phyloP scores from a whole-genome alignment of 2,113 vertebrate genomes.

The Centropristis striata region DNA sequence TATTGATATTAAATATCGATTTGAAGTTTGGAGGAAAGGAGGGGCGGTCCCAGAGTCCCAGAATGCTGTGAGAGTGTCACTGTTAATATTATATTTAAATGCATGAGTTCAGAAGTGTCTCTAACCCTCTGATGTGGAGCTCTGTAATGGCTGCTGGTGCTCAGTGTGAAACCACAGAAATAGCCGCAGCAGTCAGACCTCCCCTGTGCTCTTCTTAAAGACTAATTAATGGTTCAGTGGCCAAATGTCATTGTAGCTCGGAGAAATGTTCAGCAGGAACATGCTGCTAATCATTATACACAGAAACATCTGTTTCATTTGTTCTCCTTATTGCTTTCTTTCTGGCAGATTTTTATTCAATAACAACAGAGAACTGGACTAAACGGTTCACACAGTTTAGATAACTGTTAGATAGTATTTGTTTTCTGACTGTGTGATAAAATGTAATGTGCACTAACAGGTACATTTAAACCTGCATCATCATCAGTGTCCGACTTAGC shows the following conservation, averaged over 20 bases:
- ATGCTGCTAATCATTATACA: slow-evolving; percentile 4
- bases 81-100: background rate
- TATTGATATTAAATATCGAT: slow-evolving; percentile 40
- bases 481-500: too few species aligned
- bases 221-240: slow-evolving; percentile 29
- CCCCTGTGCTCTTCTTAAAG: background rate
- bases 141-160: background rate
- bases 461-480: too few species aligned
- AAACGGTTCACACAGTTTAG: too few species aligned
- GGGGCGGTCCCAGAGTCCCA: too few species aligned
- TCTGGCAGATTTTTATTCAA: too few species aligned
- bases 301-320: slow-evolving; percentile 8
- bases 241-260: background rate
- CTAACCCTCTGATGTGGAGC: background rate
- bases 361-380: too few species aligned
- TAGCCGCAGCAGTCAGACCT: background rate
- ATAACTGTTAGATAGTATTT: too few species aligned
- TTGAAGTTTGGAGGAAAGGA: background rate
- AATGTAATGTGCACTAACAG: too few species aligned
- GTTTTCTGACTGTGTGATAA: too few species aligned
- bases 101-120: background rate
- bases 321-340: too few species aligned
- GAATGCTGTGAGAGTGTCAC: too few species aligned
- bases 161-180: slow-evolving; percentile 1
- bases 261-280: background rate